Base-by-base conservation (phyloP, 2,888 invertebrate species). In the Drosophila diplacantha region DNA sequence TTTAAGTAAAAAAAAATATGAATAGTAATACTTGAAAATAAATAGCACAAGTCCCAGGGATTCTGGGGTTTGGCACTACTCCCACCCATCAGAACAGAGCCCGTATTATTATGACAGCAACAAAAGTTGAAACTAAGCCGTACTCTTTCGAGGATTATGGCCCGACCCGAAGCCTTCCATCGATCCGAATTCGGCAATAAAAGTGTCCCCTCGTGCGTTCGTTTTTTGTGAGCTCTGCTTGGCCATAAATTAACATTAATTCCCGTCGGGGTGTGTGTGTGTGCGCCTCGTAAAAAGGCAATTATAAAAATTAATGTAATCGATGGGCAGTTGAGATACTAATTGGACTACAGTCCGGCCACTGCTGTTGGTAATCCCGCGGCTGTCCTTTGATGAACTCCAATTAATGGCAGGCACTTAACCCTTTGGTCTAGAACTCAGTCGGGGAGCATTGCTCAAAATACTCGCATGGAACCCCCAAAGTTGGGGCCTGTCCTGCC, bases 221-320 rank as follows among this genome's bases (percentile, higher is more conserved):
- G 22, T 22, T 43, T 18, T 16, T 16, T 56, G 7, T 47, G 18
- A 20, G 14, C 12, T 26, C 9, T 53, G 24, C 54, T 54, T 35
- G 34, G 55, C 34, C 46, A 47, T 62, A 62, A 62, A 64, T 62
- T 62, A 62, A 43, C 62, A 37, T 50, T 61, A 61, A 50, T 50
- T 60, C 39, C 31, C 47, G 50, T 1, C 11, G 9, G 41, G 12
- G n/a, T 41, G n/a, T 16, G 16, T 18, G 2, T 53, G 22, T 39
- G 34, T 60, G 37, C 39, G 24, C 44, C 71, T 67, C 52, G 71
- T 69, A 63, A 69, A 77, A 78, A 64, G 41, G 64, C 75, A 81
- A 72, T 81, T 75, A 64, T 51, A 60, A 53, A 72, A 72, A 74
- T 77, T 61, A 74, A 60, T 50, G 51, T 46, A 60, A 63, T 53